phyloP scores from a whole-genome alignment of 2,888 invertebrate genomes.

The Empis stercorea region DNA sequence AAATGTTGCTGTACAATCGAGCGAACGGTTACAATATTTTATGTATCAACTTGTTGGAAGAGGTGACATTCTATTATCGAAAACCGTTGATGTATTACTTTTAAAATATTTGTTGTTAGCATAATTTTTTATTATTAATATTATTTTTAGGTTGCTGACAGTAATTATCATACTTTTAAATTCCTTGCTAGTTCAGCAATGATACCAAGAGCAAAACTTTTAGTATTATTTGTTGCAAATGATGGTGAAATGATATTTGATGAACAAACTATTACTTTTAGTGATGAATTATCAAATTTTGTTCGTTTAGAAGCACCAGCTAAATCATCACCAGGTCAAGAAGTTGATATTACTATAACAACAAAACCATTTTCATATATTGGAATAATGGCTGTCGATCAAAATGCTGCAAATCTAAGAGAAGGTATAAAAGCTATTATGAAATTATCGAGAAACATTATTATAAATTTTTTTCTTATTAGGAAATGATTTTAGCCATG shows the following conservation, averaged over 20 bases:
- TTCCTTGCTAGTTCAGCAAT: constrained; percentile 65
- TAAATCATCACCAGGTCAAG: constrained; percentile 62
- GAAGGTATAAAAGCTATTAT: constrained; percentile 39
- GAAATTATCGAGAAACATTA: not conserved
- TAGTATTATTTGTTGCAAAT: constrained; percentile 59
- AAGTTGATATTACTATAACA: constrained; percentile 64
- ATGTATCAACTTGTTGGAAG: constrained; percentile 72
- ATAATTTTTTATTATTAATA: not conserved
- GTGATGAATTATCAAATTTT: constrained; percentile 67
- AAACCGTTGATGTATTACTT: constrained; percentile 48
- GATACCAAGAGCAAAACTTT: constrained; percentile 72
- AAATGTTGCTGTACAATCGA: constrained; percentile 62
- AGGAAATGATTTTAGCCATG: constrained; percentile 29
- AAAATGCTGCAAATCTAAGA: constrained; percentile 58
- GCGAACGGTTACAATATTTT: constrained; percentile 61
- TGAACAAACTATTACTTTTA: constrained; percentile 68
- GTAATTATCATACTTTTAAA: constrained; percentile 26
- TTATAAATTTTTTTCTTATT: not conserved
- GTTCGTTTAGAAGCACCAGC: constrained; percentile 52
- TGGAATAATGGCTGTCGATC: constrained; percentile 81
- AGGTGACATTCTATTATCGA: constrained; percentile 70
- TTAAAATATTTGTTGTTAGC: not conserved
- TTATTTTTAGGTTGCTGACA: constrained; percentile 24
- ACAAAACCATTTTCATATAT: constrained; percentile 81
- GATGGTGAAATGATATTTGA: constrained; percentile 77